These are phyloP conservation scores for Himalopsyche kuldschensis DNA, from an alignment of 2,888 invertebrate genomes.

Conservation along the genomic window DNA sequence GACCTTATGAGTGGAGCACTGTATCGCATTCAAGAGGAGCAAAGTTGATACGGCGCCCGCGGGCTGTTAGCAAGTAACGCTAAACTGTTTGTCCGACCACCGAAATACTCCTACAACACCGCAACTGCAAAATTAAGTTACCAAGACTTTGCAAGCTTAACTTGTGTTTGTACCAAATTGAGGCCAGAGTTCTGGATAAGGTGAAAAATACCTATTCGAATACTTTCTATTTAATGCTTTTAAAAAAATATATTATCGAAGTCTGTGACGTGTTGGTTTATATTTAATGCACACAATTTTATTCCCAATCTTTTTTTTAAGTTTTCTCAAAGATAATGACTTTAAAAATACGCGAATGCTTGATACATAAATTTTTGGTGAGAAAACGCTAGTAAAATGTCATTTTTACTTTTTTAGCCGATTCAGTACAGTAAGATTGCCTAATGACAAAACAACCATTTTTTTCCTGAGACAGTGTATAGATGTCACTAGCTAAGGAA, in stretches of 20 bases:
- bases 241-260: neutral
- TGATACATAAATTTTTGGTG: too few species aligned
- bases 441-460: too few species aligned
- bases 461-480: too few species aligned
- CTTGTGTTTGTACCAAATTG: constrained; percentile 38
- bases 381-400: too few species aligned
- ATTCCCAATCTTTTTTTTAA: too few species aligned
- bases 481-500: too few species aligned
- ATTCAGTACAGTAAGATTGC: too few species aligned
- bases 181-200: constrained; percentile 13
- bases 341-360: too few species aligned
- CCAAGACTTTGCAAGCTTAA: constrained; percentile 34
- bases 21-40: constrained; percentile 16
- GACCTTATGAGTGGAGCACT: constrained; percentile 15
- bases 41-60: constrained; percentile 30
- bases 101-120: neutral
- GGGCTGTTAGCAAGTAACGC: constrained; percentile 31
- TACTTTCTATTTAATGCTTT: neutral
- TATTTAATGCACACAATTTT: too few species aligned
- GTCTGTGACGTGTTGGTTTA: too few species aligned
- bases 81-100: constrained; percentile 13
- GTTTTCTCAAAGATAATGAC: too few species aligned
- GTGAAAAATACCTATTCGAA: neutral
- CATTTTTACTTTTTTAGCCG: too few species aligned
- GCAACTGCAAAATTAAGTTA: constrained; percentile 23